These are phyloP conservation scores for Miltochrista miniata DNA, from an alignment of 2,888 invertebrate genomes.

Conservation along the genomic window DNA sequence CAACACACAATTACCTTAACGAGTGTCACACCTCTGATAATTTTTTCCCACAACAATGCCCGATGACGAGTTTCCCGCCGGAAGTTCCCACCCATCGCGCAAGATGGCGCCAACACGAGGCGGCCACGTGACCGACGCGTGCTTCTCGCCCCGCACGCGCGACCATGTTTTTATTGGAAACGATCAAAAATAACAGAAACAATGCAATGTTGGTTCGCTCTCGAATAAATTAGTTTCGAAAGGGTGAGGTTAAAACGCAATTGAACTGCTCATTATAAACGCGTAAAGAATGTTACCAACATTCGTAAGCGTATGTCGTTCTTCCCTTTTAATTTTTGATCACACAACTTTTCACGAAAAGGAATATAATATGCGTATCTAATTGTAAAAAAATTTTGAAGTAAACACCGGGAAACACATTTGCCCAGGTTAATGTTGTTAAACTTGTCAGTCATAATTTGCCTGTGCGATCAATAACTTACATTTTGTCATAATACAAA, in stretches of 20 bases:
- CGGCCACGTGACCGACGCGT: conserved; percentile 56
- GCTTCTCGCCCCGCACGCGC: conserved; percentile 55
- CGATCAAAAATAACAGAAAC: conserved; percentile 75
- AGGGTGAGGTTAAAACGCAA: conserved; percentile 74
- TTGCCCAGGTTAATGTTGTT: too few species aligned
- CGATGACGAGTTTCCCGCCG: conserved; percentile 62
- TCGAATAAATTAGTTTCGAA: conserved; percentile 74
- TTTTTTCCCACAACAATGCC: conserved; percentile 64
- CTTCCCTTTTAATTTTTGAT: too few species aligned
- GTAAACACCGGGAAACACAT: too few species aligned
- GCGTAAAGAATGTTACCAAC: conserved; percentile 38
- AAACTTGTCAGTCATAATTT: too few species aligned
- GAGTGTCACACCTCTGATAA: conserved; percentile 50
- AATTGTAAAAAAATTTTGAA: too few species aligned
- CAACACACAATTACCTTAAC: conserved; percentile 33
- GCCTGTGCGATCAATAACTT: too few species aligned
- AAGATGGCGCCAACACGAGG: conserved; percentile 69
- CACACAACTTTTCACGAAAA: too few species aligned
- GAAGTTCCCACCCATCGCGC: conserved; percentile 77
- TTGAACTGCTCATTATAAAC: conserved; percentile 77
- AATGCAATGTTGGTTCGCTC: conserved; percentile 68
- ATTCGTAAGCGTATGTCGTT: too few species aligned
- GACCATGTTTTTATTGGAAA: conserved; percentile 77
- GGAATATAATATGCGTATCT: too few species aligned
- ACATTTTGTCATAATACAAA: too few species aligned